Evolutionary conservation across 2,888 invertebrate species (phyloP).

Genomic region (Lathronympha strigana): DNA sequence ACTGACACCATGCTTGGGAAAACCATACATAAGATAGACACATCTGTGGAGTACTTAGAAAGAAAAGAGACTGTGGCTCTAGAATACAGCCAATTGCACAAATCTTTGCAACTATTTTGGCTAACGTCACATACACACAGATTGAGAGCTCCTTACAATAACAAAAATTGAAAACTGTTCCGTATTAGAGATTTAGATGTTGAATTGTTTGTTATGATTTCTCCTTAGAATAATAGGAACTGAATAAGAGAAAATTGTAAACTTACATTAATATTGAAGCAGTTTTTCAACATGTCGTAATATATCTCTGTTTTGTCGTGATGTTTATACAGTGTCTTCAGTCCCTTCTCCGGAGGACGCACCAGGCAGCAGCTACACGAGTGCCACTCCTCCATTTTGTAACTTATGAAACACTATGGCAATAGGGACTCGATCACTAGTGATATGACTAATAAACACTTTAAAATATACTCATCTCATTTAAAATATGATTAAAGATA

Average conservation of each 20-base stretch:
- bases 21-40: too few species aligned
- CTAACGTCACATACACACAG: too few species aligned
- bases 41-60: too few species aligned
- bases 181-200: too few species aligned
- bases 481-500: neutral
- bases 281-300: conserved; percentile 72
- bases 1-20: too few species aligned
- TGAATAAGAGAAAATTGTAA: neutral
- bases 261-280: conserved; percentile 74
- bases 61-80: too few species aligned
- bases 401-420: neutral
- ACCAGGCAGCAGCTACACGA: conserved; percentile 68
- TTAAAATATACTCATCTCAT: neutral
- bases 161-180: too few species aligned
- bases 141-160: too few species aligned
- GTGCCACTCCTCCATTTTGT: conserved; percentile 55
- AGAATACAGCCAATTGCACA: too few species aligned
- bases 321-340: conserved; percentile 60
- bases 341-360: conserved; percentile 68
- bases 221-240: neutral
- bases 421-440: neutral
- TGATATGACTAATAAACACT: neutral
- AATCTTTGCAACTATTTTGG: too few species aligned
- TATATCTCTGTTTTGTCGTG: conserved; percentile 68
- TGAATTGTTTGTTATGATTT: too few species aligned